Conservation (phyloP, 2,113 vertebrate species). For the Prolemur simus region DNA sequence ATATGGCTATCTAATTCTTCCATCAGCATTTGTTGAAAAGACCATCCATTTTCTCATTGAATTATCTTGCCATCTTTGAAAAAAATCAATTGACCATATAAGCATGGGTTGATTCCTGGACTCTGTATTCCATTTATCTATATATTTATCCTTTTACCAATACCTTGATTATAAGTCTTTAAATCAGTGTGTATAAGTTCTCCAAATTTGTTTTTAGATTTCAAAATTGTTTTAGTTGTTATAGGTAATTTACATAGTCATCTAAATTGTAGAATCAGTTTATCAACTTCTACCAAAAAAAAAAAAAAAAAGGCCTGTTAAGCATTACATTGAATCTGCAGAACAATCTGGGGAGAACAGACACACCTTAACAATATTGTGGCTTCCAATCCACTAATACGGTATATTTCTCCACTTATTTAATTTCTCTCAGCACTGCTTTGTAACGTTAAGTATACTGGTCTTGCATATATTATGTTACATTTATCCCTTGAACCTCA, state of each 20-base stretch:
- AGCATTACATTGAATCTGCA: background rate
- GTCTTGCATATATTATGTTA: background rate
- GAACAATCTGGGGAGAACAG: background rate
- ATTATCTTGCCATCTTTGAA: background rate
- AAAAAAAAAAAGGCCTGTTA: background rate
- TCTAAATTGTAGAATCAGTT: slow-evolving; percentile 8
- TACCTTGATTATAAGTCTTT: background rate
- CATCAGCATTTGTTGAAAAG: background rate
- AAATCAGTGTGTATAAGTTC: background rate
- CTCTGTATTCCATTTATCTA: background rate
- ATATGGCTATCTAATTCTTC: background rate
- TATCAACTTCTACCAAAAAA: background rate
- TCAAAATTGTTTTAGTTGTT: background rate
- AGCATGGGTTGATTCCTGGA: background rate
- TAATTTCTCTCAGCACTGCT: background rate
- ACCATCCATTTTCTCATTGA: background rate
- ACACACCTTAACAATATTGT: background rate
- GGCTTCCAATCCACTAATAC: background rate
- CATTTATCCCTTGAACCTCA: background rate
- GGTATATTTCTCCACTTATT: background rate
- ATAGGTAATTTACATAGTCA: background rate
- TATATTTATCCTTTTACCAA: background rate
- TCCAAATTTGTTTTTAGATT: background rate
- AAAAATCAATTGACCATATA: background rate
- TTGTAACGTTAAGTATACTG: background rate